These are phyloP conservation scores for Zootermopsis nevadensis DNA, from an alignment of 2,888 invertebrate genomes.

Conservation along the genomic window DNA sequence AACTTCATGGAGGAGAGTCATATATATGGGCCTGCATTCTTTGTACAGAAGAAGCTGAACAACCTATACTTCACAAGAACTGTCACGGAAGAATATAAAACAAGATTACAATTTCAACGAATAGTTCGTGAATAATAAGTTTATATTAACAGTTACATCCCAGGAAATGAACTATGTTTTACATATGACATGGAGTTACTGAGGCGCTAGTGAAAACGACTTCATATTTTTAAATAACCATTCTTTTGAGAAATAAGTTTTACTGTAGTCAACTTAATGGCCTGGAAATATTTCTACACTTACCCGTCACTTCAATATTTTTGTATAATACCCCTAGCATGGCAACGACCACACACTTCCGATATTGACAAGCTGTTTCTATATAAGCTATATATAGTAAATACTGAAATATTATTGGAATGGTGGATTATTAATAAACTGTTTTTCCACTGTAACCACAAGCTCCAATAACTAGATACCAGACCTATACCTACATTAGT, in stretches of 20 bases:
- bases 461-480: no score
- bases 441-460: no score
- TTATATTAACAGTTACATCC: not conserved
- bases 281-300: not conserved
- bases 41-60: no score
- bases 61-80: no score
- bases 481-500: no score
- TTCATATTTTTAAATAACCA: constrained; percentile 15
- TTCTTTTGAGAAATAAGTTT: constrained; percentile 1
- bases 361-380: not conserved
- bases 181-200: not conserved
- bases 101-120: not conserved
- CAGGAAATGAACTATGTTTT: not conserved
- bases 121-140: not conserved
- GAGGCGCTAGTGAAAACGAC: not conserved
- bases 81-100: no score
- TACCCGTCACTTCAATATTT: not conserved
- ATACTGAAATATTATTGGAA: no score
- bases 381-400: not conserved
- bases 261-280: constrained; percentile 1
- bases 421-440: no score
- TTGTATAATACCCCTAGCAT: not conserved
- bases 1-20: no score
- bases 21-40: no score
- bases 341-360: not conserved